A percentile compares a stretch with the other conserved stretches of the same genome.
These are phyloP conservation scores for Catocala sponsa DNA, from an alignment of 2,888 invertebrate species.

Conservation along the genomic window DNA sequence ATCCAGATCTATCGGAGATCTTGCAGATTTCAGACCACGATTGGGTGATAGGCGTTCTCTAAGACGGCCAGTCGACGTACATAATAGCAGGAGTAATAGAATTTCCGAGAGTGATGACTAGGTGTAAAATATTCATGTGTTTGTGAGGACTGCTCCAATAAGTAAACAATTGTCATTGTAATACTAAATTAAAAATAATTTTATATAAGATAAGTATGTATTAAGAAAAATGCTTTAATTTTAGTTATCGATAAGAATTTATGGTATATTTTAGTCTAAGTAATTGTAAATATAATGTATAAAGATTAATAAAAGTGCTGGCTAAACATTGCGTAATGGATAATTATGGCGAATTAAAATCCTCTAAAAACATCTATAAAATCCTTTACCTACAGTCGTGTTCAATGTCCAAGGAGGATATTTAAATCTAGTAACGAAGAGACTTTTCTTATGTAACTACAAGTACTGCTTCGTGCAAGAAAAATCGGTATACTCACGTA, in stretches of 20 bases:
- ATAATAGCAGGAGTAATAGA: conserved; percentile 50
- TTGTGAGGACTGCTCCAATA: neutral
- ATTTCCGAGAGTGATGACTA: conserved; percentile 16
- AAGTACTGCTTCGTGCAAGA: too few relatives aligned
- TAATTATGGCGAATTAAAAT: too few relatives aligned
- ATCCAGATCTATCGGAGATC: conserved; percentile 82
- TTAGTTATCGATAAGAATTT: neutral
- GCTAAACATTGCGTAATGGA: too few relatives aligned
- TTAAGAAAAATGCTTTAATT: neutral
- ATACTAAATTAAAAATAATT: too few relatives aligned
- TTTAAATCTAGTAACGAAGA: too few relatives aligned
- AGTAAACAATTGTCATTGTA: too few relatives aligned
- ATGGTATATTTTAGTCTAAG: neutral
- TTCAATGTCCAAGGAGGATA: too few relatives aligned
- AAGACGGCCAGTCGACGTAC: conserved; percentile 76
- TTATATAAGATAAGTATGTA: too few relatives aligned
- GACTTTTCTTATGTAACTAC: too few relatives aligned
- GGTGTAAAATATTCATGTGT: neutral
- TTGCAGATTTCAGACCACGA: conserved; percentile 73
- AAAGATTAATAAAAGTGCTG: neutral
- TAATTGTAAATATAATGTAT: conserved; percentile 12
- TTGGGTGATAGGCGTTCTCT: conserved; percentile 74
- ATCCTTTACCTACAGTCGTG: too few relatives aligned
- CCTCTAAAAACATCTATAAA: too few relatives aligned
- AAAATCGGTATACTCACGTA: too few relatives aligned